Percentiles rank a stretch among this genome's conserved stretches.
phyloP scores from a whole-genome alignment of 2,888 invertebrate species.

The Leptopilina myrica region DNA sequence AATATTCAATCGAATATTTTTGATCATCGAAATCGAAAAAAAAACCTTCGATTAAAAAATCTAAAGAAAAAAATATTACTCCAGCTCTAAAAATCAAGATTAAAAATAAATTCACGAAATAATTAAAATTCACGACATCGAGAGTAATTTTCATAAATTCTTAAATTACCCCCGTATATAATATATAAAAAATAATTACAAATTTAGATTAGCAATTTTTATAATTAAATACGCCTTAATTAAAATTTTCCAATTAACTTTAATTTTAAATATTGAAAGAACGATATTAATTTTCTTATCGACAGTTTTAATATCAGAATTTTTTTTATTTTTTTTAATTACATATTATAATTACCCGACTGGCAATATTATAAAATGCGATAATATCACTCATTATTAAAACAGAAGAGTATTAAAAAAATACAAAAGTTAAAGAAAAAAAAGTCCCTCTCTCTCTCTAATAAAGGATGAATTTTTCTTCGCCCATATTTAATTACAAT shows the following conservation, averaged over 20 bases:
- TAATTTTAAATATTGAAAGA: slow-evolving; percentile 7
- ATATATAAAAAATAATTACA: neutral
- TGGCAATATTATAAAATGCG: neutral
- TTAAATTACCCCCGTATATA: too few species aligned
- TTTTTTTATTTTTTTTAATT: slow-evolving; percentile 4
- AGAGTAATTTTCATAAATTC: neutral
- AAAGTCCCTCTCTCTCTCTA: neutral
- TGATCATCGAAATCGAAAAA: too few species aligned
- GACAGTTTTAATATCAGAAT: neutral
- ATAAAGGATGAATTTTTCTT: too few species aligned
- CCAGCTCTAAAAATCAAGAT: too few species aligned
- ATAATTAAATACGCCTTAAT: neutral
- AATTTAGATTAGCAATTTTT: neutral
- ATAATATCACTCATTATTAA: slow-evolving; percentile 4
- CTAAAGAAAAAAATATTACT: too few species aligned
- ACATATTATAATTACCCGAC: slow-evolving; percentile 6
- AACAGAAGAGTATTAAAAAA: neutral
- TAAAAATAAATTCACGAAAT: too few species aligned
- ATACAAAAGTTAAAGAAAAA: neutral
- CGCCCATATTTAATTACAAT: too few species aligned
- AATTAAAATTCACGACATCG: too few species aligned
- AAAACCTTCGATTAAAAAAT: too few species aligned
- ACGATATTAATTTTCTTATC: slow-evolving; percentile 10
- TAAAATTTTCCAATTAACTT: slow-evolving; percentile 5
- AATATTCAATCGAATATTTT: too few species aligned